phyloP scores from a whole-genome alignment of 2,113 vertebrate genomes.

The Xenotilapia leptura region DNA sequence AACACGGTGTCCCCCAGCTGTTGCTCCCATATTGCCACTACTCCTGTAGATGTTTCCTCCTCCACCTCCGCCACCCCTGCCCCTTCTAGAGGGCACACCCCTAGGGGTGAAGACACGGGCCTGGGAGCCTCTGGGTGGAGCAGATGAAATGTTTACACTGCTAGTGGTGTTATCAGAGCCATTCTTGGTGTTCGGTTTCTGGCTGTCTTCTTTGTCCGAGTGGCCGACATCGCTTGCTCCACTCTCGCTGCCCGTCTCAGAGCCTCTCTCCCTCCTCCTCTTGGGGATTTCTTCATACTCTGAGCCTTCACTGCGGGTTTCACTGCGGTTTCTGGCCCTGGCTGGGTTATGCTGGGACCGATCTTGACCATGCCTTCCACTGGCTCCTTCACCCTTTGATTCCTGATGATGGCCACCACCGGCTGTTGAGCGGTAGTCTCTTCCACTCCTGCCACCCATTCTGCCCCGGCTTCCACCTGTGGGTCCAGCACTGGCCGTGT shows the following conservation, averaged over 20 bases:
- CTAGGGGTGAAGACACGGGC: constrained; percentile 87
- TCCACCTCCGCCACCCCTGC: constrained; percentile 75
- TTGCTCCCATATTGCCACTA: constrained; percentile 47
- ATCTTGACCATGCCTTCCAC: constrained; percentile 51
- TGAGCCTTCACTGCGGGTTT: constrained; percentile 86
- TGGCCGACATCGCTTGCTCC: constrained; percentile 77
- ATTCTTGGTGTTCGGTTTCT: constrained; percentile 63
- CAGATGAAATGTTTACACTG: constrained; percentile 25
- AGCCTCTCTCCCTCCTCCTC: constrained; percentile 83
- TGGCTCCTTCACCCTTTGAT: constrained; percentile 64
- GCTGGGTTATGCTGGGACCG: constrained; percentile 64
- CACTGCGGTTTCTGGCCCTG: constrained; percentile 82
- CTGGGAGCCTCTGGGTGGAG: constrained; percentile 63
- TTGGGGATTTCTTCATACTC: constrained; percentile 93
- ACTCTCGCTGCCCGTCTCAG: constrained; percentile 87
- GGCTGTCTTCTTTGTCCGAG: constrained; percentile 81
- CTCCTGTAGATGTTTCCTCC: constrained; percentile 65
- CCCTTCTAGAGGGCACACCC: constrained; percentile 84
- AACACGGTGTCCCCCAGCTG: constrained; percentile 57
- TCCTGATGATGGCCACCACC: constrained; percentile 68
- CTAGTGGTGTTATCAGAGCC: constrained; percentile 39
- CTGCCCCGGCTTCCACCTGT: constrained; percentile 56
- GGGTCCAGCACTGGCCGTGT: constrained; percentile 58
- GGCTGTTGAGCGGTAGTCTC: constrained; percentile 75
- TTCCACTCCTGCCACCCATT: constrained; percentile 72